Evolutionary conservation across 1,140 invertebrate species (phyloP).

Genomic region (Drosophila prosaltans): DNA sequence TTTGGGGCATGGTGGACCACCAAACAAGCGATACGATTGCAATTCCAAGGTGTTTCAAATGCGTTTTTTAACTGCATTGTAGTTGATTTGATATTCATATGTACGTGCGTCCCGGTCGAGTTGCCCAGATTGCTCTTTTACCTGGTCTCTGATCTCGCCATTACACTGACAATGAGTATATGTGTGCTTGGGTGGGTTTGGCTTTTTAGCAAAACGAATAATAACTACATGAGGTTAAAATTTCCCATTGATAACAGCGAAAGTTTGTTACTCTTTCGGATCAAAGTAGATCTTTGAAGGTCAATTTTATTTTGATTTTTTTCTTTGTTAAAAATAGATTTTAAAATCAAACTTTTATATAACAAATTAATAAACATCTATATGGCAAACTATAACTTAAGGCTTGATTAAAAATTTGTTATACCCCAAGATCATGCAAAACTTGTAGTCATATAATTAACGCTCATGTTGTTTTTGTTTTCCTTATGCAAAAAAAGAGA

Average conservation of each 20-base stretch:
- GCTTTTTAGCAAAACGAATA: constrained; percentile 8
- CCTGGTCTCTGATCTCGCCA: constrained; percentile 10
- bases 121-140: constrained; percentile 4
- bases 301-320: not conserved
- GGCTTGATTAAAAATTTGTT: not conserved
- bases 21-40: constrained; percentile 64
- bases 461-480: constrained; percentile 50
- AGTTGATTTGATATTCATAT: constrained; percentile 75
- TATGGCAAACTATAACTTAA: not conserved
- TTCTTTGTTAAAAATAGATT: too few species aligned
- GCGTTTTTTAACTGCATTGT: constrained; percentile 78
- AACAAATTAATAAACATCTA: too few species aligned
- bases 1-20: constrained; percentile 72
- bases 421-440: constrained; percentile 3
- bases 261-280: not conserved
- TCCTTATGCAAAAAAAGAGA: constrained; percentile 52
- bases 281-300: not conserved
- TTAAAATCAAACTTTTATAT: too few species aligned
- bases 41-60: constrained; percentile 71
- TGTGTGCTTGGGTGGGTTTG: constrained; percentile 14
- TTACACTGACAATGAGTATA: constrained; percentile 39
- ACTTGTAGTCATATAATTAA: constrained; percentile 54
- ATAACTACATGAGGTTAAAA: constrained; percentile 1
- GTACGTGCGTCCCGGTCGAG: constrained; percentile 42
- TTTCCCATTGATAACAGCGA: not conserved